Evolutionary conservation across 1,140 invertebrate species (phyloP).

Genomic region (Aplysia californica): DNA sequence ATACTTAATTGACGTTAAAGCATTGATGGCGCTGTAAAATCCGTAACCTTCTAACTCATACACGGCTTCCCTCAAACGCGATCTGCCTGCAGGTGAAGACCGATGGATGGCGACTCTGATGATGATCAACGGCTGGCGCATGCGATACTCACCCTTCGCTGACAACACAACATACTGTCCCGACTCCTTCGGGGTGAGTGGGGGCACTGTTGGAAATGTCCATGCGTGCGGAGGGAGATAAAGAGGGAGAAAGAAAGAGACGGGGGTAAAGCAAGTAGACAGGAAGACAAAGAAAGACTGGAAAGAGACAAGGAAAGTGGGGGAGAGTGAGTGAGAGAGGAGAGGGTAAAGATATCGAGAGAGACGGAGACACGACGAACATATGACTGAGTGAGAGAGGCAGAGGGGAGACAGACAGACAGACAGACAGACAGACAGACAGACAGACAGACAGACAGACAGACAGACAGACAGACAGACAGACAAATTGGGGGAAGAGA

Average conservation of each 20-base stretch:
- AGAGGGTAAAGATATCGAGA: not conserved
- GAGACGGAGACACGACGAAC: not conserved
- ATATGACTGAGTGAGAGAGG: not conserved
- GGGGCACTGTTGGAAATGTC: no score
- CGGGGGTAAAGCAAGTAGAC: no score
- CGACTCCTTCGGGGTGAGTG: slow-evolving; percentile 38
- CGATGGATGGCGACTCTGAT: slow-evolving; percentile 49
- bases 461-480: not conserved
- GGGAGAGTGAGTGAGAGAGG: not conserved
- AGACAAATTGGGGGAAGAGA: not conserved
- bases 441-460: not conserved
- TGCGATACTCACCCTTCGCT: slow-evolving; percentile 44
- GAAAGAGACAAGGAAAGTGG: not conserved
- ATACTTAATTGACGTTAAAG: no score
- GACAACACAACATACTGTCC: slow-evolving; percentile 48
- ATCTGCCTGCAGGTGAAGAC: slow-evolving; percentile 41
- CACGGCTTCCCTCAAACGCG: no score
- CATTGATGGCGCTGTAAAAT: no score
- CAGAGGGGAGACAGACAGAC: slow-evolving; percentile 1
- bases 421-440: not conserved
- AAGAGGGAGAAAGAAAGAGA: no score
- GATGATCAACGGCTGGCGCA: slow-evolving; percentile 46
- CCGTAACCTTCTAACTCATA: no score
- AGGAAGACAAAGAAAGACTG: no score
- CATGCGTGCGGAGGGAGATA: no score